Conservation (phyloP, 2,888 invertebrate genomes). For the Sarcophaga caerulescens region DNA sequence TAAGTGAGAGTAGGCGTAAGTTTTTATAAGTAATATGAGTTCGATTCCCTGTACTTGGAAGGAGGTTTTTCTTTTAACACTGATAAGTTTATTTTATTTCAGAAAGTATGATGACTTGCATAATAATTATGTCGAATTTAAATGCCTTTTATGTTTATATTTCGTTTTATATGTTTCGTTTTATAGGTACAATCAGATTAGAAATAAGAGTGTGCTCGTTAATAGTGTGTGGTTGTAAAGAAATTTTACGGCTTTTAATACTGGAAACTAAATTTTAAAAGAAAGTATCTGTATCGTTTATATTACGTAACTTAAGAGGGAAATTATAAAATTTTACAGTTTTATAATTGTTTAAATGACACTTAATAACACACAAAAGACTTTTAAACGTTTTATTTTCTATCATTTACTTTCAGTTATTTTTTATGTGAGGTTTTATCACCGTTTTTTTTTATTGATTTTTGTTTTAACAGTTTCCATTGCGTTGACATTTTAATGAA, state of each 20-base stretch:
- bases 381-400: background rate
- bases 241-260: slow-evolving; percentile 12
- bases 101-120: slow-evolving; percentile 43
- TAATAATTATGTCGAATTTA: slow-evolving; percentile 55
- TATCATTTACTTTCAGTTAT: background rate
- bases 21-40: no score
- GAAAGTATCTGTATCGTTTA: background rate
- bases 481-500: slow-evolving; percentile 58
- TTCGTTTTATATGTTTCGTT: background rate
- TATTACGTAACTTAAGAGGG: background rate
- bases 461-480: slow-evolving; percentile 41
- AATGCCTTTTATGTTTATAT: slow-evolving; percentile 9
- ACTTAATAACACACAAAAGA: background rate
- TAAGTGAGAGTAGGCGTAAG: slow-evolving; percentile 43
- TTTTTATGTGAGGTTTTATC: background rate
- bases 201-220: background rate
- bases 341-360: slow-evolving; percentile 30
- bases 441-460: background rate
- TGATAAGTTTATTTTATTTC: slow-evolving; percentile 45
- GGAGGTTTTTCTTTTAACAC: slow-evolving; percentile 24
- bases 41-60: background rate
- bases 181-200: slow-evolving; percentile 43
- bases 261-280: background rate
- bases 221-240: background rate
- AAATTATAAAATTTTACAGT: slow-evolving; percentile 18